Evolutionary conservation across 2,888 invertebrate genomes (phyloP).

Genomic region (Tachystola acroxantha): DNA sequence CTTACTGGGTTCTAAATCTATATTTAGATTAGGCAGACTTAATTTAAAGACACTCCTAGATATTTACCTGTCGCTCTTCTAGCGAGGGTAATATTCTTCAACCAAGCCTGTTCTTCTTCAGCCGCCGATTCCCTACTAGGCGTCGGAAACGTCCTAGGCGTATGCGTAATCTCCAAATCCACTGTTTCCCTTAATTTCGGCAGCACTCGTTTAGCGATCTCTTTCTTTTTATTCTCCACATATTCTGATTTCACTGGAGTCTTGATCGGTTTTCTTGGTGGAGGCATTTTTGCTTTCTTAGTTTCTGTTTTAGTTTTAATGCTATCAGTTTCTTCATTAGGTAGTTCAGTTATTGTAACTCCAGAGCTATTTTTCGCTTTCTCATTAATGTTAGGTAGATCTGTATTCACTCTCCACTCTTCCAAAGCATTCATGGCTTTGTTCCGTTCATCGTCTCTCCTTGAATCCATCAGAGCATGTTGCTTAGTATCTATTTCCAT

Average conservation of each 20-base stretch:
- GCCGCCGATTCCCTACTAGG: slow-evolving; percentile 86
- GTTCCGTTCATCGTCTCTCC: slow-evolving; percentile 79
- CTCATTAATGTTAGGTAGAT: too few species aligned
- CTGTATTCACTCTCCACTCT: slow-evolving; percentile 64
- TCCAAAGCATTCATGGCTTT: slow-evolving; percentile 83
- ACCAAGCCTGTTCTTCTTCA: slow-evolving; percentile 87
- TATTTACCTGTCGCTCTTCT: slow-evolving; percentile 75
- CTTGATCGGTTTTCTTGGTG: slow-evolving; percentile 25
- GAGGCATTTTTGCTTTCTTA: slow-evolving; percentile 11
- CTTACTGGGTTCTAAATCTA: too few species aligned
- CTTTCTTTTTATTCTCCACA: slow-evolving; percentile 52
- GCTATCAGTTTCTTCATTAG: too few species aligned
- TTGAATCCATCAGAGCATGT: slow-evolving; percentile 79
- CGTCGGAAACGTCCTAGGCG: slow-evolving; percentile 87
- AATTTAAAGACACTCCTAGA: too few species aligned
- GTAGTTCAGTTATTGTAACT: slow-evolving; percentile 12
- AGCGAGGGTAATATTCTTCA: slow-evolving; percentile 86
- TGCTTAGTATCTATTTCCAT: slow-evolving; percentile 71
- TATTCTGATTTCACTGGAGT: slow-evolving; percentile 50
- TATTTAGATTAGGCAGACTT: too few species aligned
- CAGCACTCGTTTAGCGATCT: slow-evolving; percentile 52
- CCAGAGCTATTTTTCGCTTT: too few species aligned
- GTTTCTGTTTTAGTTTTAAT: slow-evolving; percentile 15
- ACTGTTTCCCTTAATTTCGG: slow-evolving; percentile 78
- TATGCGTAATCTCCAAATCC: slow-evolving; percentile 83